These are phyloP conservation scores for Eutrigla gurnardus DNA, from an alignment of 2,797 vertebrate species.

Conservation along the genomic window DNA sequence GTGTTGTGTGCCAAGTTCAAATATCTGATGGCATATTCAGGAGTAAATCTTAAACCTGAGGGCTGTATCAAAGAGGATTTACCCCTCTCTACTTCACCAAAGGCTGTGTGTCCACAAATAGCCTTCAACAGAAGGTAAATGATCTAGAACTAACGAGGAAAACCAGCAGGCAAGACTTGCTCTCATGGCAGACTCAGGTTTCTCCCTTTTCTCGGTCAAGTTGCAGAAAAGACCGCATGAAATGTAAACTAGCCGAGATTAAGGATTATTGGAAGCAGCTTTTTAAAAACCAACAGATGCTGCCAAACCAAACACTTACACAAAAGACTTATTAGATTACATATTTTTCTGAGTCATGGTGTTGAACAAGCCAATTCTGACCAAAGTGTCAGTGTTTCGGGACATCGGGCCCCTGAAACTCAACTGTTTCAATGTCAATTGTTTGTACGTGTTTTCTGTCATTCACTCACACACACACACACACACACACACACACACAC, in stretches of 20 bases:
- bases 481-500: too few relatives aligned
- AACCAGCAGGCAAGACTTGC: background rate
- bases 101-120: background rate
- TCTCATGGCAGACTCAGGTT: background rate
- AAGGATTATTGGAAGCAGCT: slow-evolving; percentile 36
- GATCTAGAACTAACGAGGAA: background rate
- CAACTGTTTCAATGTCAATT: background rate
- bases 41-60: background rate
- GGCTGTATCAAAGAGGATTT: slow-evolving; percentile 7
- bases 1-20: background rate
- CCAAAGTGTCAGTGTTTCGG: background rate
- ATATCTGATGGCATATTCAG: slow-evolving; percentile 22
- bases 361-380: slow-evolving; percentile 9
- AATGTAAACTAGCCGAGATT: slow-evolving; percentile 46
- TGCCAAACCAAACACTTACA: slow-evolving; percentile 52
- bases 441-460: background rate
- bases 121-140: background rate
- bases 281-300: slow-evolving; percentile 16
- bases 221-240: slow-evolving; percentile 28
- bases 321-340: slow-evolving; percentile 31
- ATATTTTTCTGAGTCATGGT: slow-evolving; percentile 23
- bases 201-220: background rate
- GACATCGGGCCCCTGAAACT: background rate
- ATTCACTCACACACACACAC: background rate
- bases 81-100: background rate